Evolutionary conservation across 1,140 invertebrate genomes (phyloP).

Genomic region (Geopemphigus sp.): DNA sequence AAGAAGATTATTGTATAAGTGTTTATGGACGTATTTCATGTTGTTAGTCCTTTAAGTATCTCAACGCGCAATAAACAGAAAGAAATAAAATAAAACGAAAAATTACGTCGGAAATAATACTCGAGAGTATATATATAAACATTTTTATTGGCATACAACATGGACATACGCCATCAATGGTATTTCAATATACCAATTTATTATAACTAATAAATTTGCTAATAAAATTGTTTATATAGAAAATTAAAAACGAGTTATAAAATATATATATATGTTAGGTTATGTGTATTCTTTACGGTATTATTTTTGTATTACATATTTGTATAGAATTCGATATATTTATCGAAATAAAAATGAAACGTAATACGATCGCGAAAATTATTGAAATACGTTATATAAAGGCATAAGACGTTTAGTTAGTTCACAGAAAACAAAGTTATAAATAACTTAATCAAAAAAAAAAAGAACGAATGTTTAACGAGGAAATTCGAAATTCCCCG

Average conservation of each 20-base stretch:
- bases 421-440: no score
- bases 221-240: neutral
- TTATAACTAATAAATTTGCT: neutral
- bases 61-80: neutral
- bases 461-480: no score
- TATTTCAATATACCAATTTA: neutral
- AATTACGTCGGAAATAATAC: neutral
- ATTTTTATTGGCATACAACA: neutral
- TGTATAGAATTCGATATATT: neutral
- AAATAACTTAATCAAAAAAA: no score
- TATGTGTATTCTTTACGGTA: no score
- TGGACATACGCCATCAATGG: neutral
- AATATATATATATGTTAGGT: neutral
- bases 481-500: no score
- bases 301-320: neutral
- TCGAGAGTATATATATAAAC: neutral
- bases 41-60: neutral
- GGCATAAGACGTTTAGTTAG: no score
- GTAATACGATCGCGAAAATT: no score
- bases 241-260: neutral
- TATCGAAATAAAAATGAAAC: no score
- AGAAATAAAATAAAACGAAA: neutral
- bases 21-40: neutral
- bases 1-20: neutral
- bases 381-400: no score